These are phyloP conservation scores for Gorilla gorilla DNA, from an alignment of 2,113 vertebrate species.

Conservation along the genomic window DNA sequence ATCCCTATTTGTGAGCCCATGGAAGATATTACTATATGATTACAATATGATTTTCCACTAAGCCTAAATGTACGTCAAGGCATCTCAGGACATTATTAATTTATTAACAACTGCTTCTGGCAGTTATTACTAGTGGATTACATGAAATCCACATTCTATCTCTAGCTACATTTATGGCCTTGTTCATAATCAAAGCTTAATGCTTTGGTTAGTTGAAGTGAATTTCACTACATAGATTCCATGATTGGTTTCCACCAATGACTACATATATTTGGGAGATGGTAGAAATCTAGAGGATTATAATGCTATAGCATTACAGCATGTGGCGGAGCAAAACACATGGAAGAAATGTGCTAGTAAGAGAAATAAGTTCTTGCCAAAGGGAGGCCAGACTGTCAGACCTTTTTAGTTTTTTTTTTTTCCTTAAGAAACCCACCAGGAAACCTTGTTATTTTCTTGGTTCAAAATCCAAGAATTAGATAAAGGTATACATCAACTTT, in stretches of 20 bases:
- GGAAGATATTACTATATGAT: neutral
- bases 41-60: neutral
- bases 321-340: neutral
- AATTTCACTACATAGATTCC: neutral
- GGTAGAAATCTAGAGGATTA: neutral
- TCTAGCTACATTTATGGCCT: neutral
- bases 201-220: neutral
- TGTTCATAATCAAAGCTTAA: neutral
- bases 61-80: neutral
- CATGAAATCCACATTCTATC: neutral
- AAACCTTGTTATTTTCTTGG: constrained; percentile 41
- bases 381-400: neutral
- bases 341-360: neutral
- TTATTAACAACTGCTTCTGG: neutral
- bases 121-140: constrained; percentile 9
- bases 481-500: neutral
- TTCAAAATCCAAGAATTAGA: constrained; percentile 28
- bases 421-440: neutral
- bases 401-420: neutral
- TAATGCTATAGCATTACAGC: neutral
- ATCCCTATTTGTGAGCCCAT: neutral
- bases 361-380: neutral
- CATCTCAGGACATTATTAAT: constrained; percentile 22
- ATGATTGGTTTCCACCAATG: neutral
- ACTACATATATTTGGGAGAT: neutral